Evolutionary conservation across 2,888 invertebrate species (phyloP).

Genomic region (Drosophila bunnanda): DNA sequence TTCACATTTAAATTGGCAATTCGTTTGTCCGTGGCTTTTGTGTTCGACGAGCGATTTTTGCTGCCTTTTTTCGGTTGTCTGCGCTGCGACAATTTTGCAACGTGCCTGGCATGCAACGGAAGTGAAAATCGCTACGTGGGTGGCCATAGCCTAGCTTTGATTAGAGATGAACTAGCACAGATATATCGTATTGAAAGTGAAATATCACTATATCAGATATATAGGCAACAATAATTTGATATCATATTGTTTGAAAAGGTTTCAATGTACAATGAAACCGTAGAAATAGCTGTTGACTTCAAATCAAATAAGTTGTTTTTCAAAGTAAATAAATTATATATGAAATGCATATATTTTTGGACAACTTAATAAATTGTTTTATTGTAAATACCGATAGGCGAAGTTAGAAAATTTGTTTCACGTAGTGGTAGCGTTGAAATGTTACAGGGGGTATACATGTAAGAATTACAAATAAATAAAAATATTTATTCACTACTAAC

Average conservation of each 20-base stretch:
- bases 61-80: slow-evolving; percentile 36
- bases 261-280: background rate
- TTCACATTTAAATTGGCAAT: slow-evolving; percentile 79
- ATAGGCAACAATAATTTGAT: background rate
- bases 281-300: too few species aligned
- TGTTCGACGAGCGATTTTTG: slow-evolving; percentile 44
- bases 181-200: background rate
- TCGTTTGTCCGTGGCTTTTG: slow-evolving; percentile 72
- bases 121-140: slow-evolving; percentile 67
- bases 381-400: too few species aligned
- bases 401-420: too few species aligned
- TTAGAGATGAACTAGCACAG: slow-evolving; percentile 12
- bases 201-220: background rate
- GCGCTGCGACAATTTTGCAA: slow-evolving; percentile 74
- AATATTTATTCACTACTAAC: too few species aligned
- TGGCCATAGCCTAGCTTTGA: slow-evolving; percentile 53
- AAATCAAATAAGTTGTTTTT: background rate
- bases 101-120: slow-evolving; percentile 78
- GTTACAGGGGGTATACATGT: too few species aligned
- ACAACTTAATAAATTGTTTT: too few species aligned
- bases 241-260: background rate
- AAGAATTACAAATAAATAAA: too few species aligned
- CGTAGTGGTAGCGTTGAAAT: too few species aligned
- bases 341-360: too few species aligned
- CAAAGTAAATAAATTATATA: background rate